These are phyloP conservation scores for Saccostrea echinata DNA, from an alignment of 1,140 invertebrate species.

Conservation along the genomic window DNA sequence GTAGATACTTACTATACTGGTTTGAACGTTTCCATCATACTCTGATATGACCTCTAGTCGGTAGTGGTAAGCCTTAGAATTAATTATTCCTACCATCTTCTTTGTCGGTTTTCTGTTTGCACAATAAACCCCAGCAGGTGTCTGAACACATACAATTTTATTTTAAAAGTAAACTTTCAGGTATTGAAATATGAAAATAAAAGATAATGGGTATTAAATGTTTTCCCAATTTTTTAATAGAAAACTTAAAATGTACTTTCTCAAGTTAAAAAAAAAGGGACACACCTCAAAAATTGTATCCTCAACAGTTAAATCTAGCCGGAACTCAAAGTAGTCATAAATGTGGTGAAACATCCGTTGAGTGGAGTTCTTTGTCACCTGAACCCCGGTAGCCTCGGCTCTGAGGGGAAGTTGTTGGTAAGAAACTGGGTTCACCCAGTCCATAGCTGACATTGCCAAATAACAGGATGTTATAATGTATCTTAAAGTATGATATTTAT, in stretches of 20 bases:
- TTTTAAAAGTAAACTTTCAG: not conserved
- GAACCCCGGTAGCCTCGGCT: conserved; percentile 55
- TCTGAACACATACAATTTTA: conserved; percentile 48
- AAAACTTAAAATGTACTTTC: no score
- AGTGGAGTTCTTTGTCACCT: not conserved
- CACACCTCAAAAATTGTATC: conserved; percentile 62
- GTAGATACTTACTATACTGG: conserved; percentile 49
- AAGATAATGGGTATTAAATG: no score
- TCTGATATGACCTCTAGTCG: conserved; percentile 17
- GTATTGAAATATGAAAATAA: no score
- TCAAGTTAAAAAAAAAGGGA: no score
- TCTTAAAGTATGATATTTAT: not conserved
- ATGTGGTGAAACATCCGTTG: conserved; percentile 56
- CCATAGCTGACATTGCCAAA: not conserved
- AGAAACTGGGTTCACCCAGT: conserved; percentile 50
- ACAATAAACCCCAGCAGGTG: conserved; percentile 59
- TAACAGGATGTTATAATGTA: not conserved
- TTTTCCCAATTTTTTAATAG: no score
- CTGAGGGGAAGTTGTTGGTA: conserved; percentile 56
- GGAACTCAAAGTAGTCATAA: conserved; percentile 67
- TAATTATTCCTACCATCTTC: conserved; percentile 24
- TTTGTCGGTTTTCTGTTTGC: conserved; percentile 42
- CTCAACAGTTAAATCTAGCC: conserved; percentile 44
- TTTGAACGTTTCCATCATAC: not conserved
- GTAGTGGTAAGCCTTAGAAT: conserved; percentile 35